Conservation (phyloP, 1,140 invertebrate species). For the Drosophila ananassae region DNA sequence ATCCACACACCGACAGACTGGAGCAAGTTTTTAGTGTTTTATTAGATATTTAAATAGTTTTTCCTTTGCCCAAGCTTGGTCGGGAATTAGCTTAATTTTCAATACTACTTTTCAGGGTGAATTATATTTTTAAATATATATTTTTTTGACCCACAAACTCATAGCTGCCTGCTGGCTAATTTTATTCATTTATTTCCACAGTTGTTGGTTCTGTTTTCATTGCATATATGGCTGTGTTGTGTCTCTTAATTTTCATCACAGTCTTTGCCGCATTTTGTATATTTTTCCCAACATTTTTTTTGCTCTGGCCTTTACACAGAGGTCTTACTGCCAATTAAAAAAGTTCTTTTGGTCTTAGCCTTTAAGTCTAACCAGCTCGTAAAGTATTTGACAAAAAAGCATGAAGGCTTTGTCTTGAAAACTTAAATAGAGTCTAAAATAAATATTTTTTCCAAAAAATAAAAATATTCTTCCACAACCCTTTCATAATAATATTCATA, state of each 20-base stretch:
- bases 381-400: not conserved
- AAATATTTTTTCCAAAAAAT: no score
- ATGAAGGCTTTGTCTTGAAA: not conserved
- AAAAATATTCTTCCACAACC: no score
- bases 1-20: slow-evolving; percentile 28
- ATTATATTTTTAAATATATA: not conserved
- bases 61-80: not conserved
- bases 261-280: slow-evolving; percentile 1
- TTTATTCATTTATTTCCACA: slow-evolving; percentile 13
- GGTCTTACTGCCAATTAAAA: not conserved
- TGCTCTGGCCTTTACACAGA: not conserved
- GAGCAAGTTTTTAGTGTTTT: slow-evolving; percentile 13
- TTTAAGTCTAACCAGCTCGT: not conserved
- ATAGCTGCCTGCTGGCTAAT: slow-evolving; percentile 1
- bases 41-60: not conserved
- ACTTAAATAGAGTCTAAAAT: not conserved
- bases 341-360: not conserved
- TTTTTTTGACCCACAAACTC: no score
- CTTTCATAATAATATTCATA: no score
- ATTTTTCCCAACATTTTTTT: not conserved
- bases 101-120: not conserved
- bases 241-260: slow-evolving; percentile 12
- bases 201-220: not conserved
- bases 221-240: not conserved
- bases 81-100: not conserved